Percentiles rank a stretch among this genome's conserved stretches.
Conservation (phyloP, 2,888 invertebrate species). For the Dasypolia templi region DNA sequence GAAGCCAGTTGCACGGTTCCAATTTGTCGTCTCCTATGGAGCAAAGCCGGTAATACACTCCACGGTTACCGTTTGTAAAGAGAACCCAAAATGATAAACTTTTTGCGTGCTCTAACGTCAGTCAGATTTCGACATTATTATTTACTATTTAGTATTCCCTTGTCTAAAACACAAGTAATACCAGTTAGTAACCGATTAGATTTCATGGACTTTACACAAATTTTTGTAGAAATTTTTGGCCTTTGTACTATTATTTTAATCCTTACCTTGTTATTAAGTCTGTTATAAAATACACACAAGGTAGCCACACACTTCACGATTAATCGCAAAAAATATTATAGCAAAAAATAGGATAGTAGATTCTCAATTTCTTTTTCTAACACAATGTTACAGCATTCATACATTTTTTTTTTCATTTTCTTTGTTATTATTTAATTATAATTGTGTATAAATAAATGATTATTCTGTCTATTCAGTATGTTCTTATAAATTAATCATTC, state of each 20-base stretch:
- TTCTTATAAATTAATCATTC: too few species aligned
- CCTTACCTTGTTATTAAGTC: constrained; percentile 12
- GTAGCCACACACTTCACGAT: background rate
- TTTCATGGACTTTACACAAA: constrained; percentile 1
- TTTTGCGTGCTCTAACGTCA: too few species aligned
- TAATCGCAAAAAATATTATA: background rate
- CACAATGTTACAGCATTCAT: background rate
- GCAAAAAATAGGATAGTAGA: background rate
- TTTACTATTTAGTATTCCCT: too few species aligned
- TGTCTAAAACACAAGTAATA: background rate
- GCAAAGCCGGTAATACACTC: background rate
- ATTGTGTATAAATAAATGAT: too few species aligned
- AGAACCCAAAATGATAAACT: too few species aligned
- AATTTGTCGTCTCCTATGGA: background rate
- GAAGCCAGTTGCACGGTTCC: background rate
- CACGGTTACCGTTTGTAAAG: background rate
- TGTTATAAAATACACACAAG: constrained; percentile 21
- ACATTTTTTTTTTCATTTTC: too few species aligned
- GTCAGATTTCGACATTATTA: too few species aligned
- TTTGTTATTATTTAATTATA: too few species aligned
- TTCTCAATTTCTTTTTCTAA: background rate
- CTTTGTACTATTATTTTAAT: constrained; percentile 2
- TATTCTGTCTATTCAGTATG: too few species aligned
- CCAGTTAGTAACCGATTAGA: background rate
- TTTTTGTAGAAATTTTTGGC: too few species aligned